A percentile compares a stretch with the other conserved stretches of the same genome.
These are phyloP conservation scores for Alfaro cultratus DNA, from an alignment of 2,797 vertebrate species.

Conservation along the genomic window DNA sequence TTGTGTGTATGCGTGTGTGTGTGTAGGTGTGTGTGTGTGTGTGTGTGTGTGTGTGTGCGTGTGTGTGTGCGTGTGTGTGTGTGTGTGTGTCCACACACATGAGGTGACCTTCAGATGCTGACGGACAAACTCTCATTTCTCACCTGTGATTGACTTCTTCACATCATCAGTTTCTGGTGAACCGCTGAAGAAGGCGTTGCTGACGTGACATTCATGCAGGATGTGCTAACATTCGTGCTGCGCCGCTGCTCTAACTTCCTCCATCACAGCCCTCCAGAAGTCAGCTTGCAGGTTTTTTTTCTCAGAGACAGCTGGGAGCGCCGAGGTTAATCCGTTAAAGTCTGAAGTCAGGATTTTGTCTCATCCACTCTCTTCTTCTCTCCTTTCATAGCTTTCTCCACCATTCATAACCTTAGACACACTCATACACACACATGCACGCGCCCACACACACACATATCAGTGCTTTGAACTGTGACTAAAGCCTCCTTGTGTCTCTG, in stretches of 20 bases:
- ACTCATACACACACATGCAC: background rate
- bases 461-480: background rate
- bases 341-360: background rate
- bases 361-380: background rate
- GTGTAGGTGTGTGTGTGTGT: too few relatives aligned
- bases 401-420: background rate
- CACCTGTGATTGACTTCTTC: background rate
- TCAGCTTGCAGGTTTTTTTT: background rate
- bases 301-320: background rate
- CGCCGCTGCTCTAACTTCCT: background rate
- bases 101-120: background rate
- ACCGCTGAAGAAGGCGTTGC: background rate
- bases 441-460: background rate
- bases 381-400: background rate
- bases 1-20: background rate
- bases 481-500: slow-evolving; percentile 12
- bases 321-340: background rate
- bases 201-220: background rate
- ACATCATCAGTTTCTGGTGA: background rate
- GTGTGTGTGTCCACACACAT: too few relatives aligned
- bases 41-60: too few relatives aligned
- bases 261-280: background rate
- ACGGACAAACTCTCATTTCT: background rate
- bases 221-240: background rate
- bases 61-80: too few relatives aligned